Conservation (phyloP, 2,888 invertebrate genomes). For the Tipula helvola region DNA sequence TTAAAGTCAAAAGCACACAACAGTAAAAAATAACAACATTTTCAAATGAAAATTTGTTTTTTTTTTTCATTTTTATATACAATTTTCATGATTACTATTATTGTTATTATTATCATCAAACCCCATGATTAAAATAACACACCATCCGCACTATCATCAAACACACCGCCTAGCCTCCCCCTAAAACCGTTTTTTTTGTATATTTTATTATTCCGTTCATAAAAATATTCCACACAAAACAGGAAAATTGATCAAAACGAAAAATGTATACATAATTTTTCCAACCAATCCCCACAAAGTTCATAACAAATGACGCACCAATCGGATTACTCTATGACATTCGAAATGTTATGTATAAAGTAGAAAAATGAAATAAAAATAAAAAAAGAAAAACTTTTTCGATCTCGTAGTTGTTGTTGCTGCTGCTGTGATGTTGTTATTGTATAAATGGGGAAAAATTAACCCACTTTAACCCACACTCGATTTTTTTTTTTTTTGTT, state of each 20-base stretch:
- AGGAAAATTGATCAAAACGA: not conserved
- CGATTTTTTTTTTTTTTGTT: not conserved
- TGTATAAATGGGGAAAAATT: not conserved
- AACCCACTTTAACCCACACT: not conserved
- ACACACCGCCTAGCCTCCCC: not conserved
- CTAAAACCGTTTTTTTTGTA: not conserved
- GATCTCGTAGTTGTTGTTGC: not conserved
- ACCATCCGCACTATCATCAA: not conserved
- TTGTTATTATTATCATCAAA: not conserved
- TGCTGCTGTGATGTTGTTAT: not conserved
- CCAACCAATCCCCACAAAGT: conserved; percentile 11
- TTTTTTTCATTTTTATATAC: not conserved
- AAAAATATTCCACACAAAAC: not conserved
- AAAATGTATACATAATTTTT: not conserved
- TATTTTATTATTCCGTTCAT: not conserved
- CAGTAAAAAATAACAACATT: not conserved
- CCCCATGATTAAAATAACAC: conserved; percentile 4
- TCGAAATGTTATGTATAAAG: conserved; percentile 5
- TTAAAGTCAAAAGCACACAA: not conserved
- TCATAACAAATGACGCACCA: conserved; percentile 12
- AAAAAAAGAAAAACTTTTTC: not conserved
- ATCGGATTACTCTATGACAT: conserved; percentile 13
- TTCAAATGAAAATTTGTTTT: not conserved
- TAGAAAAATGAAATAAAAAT: not conserved
- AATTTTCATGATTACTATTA: not conserved